Evolutionary conservation across 1,140 invertebrate species (phyloP).

Genomic region (Trichonephila clavata): DNA sequence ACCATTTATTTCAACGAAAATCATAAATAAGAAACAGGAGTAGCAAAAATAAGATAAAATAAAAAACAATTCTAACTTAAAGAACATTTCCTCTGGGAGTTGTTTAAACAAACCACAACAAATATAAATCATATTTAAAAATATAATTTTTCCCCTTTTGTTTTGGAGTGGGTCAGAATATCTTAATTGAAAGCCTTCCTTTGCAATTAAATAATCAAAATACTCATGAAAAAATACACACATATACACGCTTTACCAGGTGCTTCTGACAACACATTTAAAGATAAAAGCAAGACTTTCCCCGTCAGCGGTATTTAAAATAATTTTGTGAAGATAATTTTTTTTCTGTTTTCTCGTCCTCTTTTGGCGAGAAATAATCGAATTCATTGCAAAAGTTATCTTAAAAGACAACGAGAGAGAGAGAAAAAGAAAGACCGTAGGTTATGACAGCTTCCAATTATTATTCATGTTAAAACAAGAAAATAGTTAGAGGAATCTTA

Average conservation of each 20-base stretch:
- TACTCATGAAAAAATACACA: not conserved
- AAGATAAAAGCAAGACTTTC: slow-evolving; percentile 19
- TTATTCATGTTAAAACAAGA: slow-evolving; percentile 69
- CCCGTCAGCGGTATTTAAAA: slow-evolving; percentile 61
- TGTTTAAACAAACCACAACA: not conserved
- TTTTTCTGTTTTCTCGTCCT: not conserved
- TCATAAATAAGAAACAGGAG: too few relatives aligned
- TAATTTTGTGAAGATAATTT: slow-evolving; percentile 37
- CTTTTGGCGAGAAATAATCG: slow-evolving; percentile 49
- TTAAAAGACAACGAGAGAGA: slow-evolving; percentile 40
- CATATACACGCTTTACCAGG: not conserved
- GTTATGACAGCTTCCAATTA: slow-evolving; percentile 71
- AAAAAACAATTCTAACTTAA: too few relatives aligned
- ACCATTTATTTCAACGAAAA: too few relatives aligned
- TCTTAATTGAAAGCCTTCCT: slow-evolving; percentile 44
- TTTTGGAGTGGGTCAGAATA: not conserved
- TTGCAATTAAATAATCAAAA: slow-evolving; percentile 64
- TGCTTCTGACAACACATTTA: slow-evolving; percentile 35
- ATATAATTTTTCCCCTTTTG: not conserved
- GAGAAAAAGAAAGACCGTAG: slow-evolving; percentile 10
- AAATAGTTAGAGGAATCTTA: not conserved
- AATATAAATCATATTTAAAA: not conserved
- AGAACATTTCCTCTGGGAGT: not conserved
- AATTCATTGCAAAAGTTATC: slow-evolving; percentile 70
- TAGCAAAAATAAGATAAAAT: too few relatives aligned